These are phyloP conservation scores for Laterallus jamaicensis DNA, from an alignment of 2,113 vertebrate species.

Conservation along the genomic window DNA sequence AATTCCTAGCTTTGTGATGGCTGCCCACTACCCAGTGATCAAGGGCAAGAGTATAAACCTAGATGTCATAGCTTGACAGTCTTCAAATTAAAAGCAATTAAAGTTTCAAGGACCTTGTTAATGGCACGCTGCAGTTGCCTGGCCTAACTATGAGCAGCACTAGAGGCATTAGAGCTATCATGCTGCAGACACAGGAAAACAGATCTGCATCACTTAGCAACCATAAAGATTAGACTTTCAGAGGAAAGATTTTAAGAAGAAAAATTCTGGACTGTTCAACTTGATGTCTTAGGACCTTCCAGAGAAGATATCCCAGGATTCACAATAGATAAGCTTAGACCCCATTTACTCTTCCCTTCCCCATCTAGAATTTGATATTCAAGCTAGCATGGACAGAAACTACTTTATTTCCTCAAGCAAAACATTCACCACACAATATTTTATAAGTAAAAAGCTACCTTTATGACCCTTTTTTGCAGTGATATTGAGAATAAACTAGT, in stretches of 20 bases:
- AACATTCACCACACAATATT: background rate
- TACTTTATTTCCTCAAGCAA: background rate
- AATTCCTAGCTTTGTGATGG: background rate
- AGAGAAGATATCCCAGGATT: background rate
- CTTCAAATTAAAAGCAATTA: background rate
- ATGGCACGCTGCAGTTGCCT: slow-evolving; percentile 9
- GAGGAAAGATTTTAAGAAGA: background rate
- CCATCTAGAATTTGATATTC: background rate
- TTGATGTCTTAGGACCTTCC: background rate
- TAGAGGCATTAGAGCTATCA: background rate
- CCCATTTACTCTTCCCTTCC: background rate
- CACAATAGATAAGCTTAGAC: background rate
- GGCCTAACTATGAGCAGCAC: slow-evolving; percentile 29
- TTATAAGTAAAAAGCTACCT: background rate
- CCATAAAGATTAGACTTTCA: background rate
- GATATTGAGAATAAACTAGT: background rate
- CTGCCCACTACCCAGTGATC: background rate
- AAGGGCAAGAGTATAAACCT: background rate
- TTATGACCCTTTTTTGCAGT: background rate
- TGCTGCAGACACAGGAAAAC: slow-evolving; percentile 46
- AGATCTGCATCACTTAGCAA: slow-evolving; percentile 60
- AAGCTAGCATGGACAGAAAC: background rate
- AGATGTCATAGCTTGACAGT: background rate
- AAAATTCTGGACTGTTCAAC: slow-evolving; percentile 4
- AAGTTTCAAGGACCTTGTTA: slow-evolving; percentile 21